phyloP scores from a whole-genome alignment of 2,113 vertebrate species.

The Hylia prasina region DNA sequence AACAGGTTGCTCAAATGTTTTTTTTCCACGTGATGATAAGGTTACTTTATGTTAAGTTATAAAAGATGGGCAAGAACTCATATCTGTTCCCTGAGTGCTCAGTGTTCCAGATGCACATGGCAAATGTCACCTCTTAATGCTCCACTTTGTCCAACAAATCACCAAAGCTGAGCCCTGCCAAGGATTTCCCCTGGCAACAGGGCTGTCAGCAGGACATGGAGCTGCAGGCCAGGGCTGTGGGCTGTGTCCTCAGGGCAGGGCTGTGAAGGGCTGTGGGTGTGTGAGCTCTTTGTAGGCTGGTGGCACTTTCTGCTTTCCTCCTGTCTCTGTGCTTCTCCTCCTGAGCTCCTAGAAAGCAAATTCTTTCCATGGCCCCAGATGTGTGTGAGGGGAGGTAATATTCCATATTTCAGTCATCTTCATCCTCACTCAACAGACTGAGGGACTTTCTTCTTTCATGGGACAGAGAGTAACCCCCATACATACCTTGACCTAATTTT shows the following conservation, averaged over 20 bases:
- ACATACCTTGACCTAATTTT: not conserved
- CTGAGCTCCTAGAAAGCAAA: constrained; percentile 15
- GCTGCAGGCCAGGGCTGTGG: not conserved
- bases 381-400: not conserved
- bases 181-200: not conserved
- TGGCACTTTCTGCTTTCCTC: not conserved
- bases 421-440: not conserved
- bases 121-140: not conserved
- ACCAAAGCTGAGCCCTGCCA: not conserved
- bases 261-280: not conserved
- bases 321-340: not conserved
- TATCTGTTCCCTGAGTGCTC: not conserved
- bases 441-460: constrained; percentile 7
- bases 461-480: not conserved
- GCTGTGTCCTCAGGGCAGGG: not conserved
- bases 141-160: not conserved
- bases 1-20: not conserved
- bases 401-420: not conserved
- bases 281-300: not conserved
- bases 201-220: not conserved
- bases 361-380: not conserved
- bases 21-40: not conserved
- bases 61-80: not conserved
- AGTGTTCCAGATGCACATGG: not conserved
- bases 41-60: not conserved